phyloP scores from a whole-genome alignment of 2,113 vertebrate species.

The Chlorodrepanis virens region DNA sequence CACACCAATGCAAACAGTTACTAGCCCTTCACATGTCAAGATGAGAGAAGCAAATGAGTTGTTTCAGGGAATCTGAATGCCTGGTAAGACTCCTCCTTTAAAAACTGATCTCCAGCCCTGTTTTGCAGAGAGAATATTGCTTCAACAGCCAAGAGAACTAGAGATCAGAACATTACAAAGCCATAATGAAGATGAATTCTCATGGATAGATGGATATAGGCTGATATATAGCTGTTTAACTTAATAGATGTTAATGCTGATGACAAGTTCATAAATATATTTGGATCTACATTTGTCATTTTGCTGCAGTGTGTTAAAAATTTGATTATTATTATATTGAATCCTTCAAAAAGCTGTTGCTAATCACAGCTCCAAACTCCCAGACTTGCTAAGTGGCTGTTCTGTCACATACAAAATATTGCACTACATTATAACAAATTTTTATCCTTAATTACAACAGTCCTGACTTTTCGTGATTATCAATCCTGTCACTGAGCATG shows the following conservation, averaged over 20 bases:
- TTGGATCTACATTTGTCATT: background rate
- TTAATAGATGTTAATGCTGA: background rate
- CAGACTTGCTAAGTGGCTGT: background rate
- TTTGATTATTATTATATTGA: slow-evolving; percentile 14
- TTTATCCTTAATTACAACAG: slow-evolving; percentile 22
- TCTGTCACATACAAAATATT: slow-evolving; percentile 13
- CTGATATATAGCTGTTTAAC: background rate
- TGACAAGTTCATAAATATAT: background rate
- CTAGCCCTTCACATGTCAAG: background rate
- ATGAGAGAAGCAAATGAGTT: background rate
- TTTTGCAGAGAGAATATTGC: background rate
- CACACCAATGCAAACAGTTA: background rate
- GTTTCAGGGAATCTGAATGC: background rate
- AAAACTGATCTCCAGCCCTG: background rate
- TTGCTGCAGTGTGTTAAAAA: background rate
- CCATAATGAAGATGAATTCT: slow-evolving; percentile 12
- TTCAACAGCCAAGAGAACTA: background rate
- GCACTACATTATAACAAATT: background rate
- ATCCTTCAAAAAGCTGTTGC: background rate
- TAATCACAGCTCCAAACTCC: background rate
- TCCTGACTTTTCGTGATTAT: background rate
- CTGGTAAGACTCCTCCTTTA: background rate
- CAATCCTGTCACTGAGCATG: background rate
- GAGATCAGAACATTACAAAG: background rate
- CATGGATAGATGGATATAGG: background rate